Conservation (phyloP, 2,113 vertebrate genomes). For the Megalops atlanticus region DNA sequence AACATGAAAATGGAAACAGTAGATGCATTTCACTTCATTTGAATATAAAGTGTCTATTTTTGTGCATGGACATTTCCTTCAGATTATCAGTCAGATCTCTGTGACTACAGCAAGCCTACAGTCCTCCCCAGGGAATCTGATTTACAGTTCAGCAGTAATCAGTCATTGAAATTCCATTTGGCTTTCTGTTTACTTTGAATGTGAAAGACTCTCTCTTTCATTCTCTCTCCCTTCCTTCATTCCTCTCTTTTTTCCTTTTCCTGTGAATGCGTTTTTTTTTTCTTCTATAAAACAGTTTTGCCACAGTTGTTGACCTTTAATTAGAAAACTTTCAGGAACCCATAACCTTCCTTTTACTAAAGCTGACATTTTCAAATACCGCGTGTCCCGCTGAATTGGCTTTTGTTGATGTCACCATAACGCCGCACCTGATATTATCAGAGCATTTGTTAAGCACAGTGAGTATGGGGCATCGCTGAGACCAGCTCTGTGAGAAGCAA, state of each 20-base stretch:
- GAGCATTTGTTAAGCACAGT: constrained; percentile 66
- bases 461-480: constrained; percentile 40
- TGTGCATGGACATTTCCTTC: no score
- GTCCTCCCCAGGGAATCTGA: constrained; percentile 2
- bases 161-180: no score
- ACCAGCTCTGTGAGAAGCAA: constrained; percentile 52
- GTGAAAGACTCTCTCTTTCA: no score
- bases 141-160: no score
- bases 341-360: constrained; percentile 63
- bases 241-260: constrained; percentile 8
- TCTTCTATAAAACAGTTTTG: constrained; percentile 48
- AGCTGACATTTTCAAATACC: constrained; percentile 74
- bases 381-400: constrained; percentile 65
- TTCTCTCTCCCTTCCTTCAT: no score
- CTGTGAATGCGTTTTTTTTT: no score
- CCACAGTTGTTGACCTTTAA: constrained; percentile 73
- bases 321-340: constrained; percentile 64
- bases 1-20: no score
- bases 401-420: constrained; percentile 63
- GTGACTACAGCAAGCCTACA: no score
- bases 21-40: no score
- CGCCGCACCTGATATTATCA: constrained; percentile 65
- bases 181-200: no score
- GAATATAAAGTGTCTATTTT: background rate
- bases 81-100: no score